A percentile compares a stretch with the other conserved stretches of the same genome.
Evolutionary conservation across 2,888 invertebrate species (phyloP).

Genomic region (Trachelus stipa): DNA sequence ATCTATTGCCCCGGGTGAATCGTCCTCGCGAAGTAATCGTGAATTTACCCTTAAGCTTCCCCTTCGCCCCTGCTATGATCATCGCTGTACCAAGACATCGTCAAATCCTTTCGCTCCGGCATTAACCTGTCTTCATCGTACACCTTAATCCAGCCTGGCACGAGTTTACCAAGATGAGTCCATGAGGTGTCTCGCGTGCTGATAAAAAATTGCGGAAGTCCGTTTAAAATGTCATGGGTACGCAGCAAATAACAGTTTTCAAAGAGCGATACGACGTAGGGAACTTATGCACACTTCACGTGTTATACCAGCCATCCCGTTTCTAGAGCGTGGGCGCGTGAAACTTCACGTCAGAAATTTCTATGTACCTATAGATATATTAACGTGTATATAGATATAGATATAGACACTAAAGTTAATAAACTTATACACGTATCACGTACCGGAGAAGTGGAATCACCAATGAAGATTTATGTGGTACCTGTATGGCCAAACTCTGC

Average conservation of each 20-base stretch:
- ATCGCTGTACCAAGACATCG: background rate
- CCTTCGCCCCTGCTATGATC: background rate
- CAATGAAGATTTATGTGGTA: too few relatives aligned
- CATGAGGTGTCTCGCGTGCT: background rate
- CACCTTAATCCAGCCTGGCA: background rate
- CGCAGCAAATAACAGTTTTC: conserved; percentile 25
- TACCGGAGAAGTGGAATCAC: too few relatives aligned
- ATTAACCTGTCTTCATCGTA: background rate
- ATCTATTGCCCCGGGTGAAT: background rate
- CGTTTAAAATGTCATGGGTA: conserved; percentile 41
- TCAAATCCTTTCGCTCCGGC: background rate
- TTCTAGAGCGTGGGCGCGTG: conserved; percentile 41
- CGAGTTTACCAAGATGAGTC: background rate
- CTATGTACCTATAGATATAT: conserved; percentile 12
- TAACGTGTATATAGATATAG: background rate
- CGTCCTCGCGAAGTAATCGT: background rate
- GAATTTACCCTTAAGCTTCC: background rate
- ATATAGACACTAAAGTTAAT: background rate
- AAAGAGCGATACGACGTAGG: background rate
- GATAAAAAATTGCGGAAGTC: conserved; percentile 6
- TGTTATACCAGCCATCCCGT: conserved; percentile 23
- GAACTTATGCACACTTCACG: background rate
- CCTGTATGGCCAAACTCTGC: background rate
- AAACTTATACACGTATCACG: too few relatives aligned
- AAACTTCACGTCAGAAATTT: conserved; percentile 22